Evolutionary conservation across 1,140 invertebrate species (phyloP).

Genomic region (Calephelis nemesis): DNA sequence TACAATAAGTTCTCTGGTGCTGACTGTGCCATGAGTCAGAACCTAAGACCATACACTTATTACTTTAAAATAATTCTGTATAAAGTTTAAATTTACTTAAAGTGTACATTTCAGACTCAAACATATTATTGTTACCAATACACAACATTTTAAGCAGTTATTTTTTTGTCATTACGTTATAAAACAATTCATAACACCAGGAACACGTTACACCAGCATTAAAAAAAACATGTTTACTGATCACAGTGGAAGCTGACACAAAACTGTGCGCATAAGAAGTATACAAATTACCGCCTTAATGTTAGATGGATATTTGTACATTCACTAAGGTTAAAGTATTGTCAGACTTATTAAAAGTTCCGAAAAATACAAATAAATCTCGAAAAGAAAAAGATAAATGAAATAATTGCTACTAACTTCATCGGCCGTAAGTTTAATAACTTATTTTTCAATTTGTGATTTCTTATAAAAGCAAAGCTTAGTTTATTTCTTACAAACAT

Average conservation of each 20-base stretch:
- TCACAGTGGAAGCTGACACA: conserved; percentile 52
- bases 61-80: too few species aligned
- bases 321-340: conserved; percentile 19
- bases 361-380: not conserved
- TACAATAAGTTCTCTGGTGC: too few species aligned
- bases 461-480: too few species aligned
- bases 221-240: conserved; percentile 41
- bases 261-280: conserved; percentile 28
- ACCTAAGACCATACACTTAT: too few species aligned
- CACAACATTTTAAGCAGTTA: not conserved
- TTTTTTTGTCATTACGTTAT: conserved; percentile 40
- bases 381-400: not conserved
- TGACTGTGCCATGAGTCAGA: too few species aligned
- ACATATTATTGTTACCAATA: too few species aligned
- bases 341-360: conserved; percentile 4
- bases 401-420: not conserved
- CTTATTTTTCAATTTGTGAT: too few species aligned
- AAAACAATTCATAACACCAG: conserved; percentile 31
- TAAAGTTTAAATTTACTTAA: too few species aligned
- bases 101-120: too few species aligned
- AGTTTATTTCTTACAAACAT: too few species aligned
- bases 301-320: conserved; percentile 17
- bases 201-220: conserved; percentile 44
- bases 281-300: conserved; percentile 17
- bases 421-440: too few species aligned